A percentile compares a stretch with the other conserved stretches of the same genome.
phyloP scores from a whole-genome alignment of 2,888 invertebrate genomes.

The Xylota segnis region DNA sequence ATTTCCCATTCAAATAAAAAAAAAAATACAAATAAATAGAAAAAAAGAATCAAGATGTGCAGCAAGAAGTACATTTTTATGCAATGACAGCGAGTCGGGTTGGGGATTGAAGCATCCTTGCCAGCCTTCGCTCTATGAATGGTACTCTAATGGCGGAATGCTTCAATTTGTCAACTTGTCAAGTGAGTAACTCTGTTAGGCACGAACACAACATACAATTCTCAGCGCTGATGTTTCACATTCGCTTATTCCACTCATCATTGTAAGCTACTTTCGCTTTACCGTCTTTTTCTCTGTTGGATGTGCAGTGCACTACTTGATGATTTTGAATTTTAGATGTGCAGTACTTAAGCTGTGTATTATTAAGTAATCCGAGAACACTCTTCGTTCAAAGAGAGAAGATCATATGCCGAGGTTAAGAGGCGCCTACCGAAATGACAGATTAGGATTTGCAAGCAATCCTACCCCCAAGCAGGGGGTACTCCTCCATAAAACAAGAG shows the following conservation, averaged over 20 bases:
- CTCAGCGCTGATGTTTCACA: background rate
- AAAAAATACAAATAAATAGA: conserved; percentile 1
- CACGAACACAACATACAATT: conserved; percentile 58
- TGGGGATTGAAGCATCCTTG: conserved; percentile 53
- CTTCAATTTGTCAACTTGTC: conserved; percentile 77
- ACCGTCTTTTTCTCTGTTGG: conserved; percentile 13
- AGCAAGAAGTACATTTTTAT: conserved; percentile 48
- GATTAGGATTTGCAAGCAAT: conserved; percentile 36
- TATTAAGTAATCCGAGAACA: conserved; percentile 70
- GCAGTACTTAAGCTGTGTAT: conserved; percentile 51
- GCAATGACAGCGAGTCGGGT: conserved; percentile 49
- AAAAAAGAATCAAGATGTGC: conserved; percentile 56
- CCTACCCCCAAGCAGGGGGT: too few species aligned
- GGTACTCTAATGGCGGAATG: conserved; percentile 54
- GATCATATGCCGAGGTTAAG: conserved; percentile 69
- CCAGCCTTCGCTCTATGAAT: conserved; percentile 9
- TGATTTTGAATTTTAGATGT: conserved; percentile 54
- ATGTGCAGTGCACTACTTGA: conserved; percentile 29
- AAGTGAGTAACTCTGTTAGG: conserved; percentile 69
- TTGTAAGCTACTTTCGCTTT: conserved; percentile 55
- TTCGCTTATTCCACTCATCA: conserved; percentile 30
- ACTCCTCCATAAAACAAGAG: background rate
- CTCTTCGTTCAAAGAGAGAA: conserved; percentile 30
- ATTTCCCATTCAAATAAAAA: conserved; percentile 57
- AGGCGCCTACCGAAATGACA: conserved; percentile 67